Conservation (phyloP, 2,797 vertebrate species). For the Siniperca scherzeri region DNA sequence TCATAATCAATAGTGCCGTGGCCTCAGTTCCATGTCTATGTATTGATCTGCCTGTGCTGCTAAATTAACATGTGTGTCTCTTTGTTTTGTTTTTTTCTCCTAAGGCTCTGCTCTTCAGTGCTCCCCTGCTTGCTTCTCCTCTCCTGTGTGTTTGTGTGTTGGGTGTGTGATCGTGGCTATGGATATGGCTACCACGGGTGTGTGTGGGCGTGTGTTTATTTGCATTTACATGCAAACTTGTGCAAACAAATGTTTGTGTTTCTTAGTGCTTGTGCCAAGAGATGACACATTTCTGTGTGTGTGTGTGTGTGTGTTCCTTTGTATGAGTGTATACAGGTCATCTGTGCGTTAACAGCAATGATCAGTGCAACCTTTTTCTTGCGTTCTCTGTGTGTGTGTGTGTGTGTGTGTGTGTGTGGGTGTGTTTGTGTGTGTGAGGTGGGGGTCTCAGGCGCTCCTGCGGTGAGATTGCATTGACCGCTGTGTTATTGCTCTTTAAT, state of each 20-base stretch:
- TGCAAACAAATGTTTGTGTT: conserved; percentile 21
- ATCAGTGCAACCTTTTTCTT: conserved; percentile 49
- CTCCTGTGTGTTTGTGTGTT: conserved; percentile 8
- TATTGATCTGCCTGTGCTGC: conserved; percentile 63
- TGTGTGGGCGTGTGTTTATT: conserved; percentile 44
- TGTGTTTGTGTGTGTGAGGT: conserved; percentile 42
- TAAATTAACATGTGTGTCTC: conserved; percentile 61
- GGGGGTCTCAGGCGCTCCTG: conserved; percentile 78
- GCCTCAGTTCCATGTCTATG: conserved; percentile 37
- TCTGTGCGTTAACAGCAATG: conserved; percentile 39
- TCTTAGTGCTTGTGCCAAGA: conserved; percentile 32
- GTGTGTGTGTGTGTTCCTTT: conserved; percentile 25
- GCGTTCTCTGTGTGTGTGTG: conserved; percentile 6
- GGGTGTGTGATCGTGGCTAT: conserved; percentile 13
- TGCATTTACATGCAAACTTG: conserved; percentile 47
- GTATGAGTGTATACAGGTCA: conserved; percentile 28
- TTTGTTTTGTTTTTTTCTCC: conserved; percentile 39
- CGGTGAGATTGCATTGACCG: conserved; percentile 86
- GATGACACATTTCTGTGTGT: conserved; percentile 38
- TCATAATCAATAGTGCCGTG: conserved; percentile 53
- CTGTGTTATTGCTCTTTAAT: conserved; percentile 90
- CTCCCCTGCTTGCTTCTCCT: neutral
- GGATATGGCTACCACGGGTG: conserved; percentile 9
- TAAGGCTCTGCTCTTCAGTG: conserved; percentile 18
- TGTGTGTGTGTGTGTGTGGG: conserved; percentile 43